Conservation (phyloP, 2,888 invertebrate species). For the Thumatha senex region DNA sequence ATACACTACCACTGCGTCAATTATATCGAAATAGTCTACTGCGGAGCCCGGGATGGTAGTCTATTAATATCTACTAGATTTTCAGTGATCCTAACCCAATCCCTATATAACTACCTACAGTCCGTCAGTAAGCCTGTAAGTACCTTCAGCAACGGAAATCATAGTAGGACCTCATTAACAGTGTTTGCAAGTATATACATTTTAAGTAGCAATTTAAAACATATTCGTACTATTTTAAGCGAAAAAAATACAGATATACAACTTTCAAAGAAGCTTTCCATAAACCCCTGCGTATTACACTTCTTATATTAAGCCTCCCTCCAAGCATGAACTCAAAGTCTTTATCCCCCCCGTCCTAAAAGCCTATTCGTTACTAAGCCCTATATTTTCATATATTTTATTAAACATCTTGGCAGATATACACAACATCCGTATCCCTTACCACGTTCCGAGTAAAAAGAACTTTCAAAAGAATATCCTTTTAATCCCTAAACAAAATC, state of each 20-base stretch:
- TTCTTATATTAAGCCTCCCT: conserved; percentile 8
- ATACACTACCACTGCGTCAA: no score
- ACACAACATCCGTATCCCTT: conserved; percentile 38
- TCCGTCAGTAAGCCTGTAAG: no score
- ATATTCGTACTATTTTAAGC: neutral
- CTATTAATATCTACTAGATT: no score
- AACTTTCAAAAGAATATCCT: conserved; percentile 50
- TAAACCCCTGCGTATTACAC: conserved; percentile 3
- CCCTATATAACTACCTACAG: no score
- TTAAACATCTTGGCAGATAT: conserved; percentile 42
- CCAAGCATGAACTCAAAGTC: conserved; percentile 15
- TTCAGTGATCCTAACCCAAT: no score
- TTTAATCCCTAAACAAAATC: conserved; percentile 70
- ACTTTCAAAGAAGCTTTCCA: neutral
- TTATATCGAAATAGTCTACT: no score
- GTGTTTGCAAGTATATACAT: no score
- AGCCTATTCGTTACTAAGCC: conserved; percentile 24
- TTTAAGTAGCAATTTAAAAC: neutral
- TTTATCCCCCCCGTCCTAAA: conserved; percentile 23
- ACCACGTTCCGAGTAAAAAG: conserved; percentile 41
- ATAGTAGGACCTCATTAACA: no score
- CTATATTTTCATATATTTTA: conserved; percentile 42
- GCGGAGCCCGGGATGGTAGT: no score
- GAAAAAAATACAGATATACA: no score
- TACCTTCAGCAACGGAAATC: no score